Percentiles rank a stretch among this genome's conserved stretches.
Evolutionary conservation across 2,797 vertebrate species (phyloP).

Genomic region (Neosilurus hyrtlii): DNA sequence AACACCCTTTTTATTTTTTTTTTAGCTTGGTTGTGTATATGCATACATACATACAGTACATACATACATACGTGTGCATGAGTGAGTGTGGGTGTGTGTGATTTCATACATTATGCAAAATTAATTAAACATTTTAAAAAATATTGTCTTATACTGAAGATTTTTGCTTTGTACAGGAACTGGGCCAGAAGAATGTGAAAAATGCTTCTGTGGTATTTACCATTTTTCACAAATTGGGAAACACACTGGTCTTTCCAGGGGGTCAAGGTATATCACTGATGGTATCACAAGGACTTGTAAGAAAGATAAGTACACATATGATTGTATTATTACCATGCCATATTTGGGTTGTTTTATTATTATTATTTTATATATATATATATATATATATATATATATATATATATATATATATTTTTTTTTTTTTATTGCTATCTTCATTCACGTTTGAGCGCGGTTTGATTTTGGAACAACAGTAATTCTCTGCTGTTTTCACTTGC

Average conservation of each 20-base stretch:
- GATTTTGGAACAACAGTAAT: neutral
- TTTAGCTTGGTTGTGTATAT: too few relatives aligned
- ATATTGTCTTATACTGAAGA: neutral
- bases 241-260: conserved; percentile 73
- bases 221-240: conserved; percentile 77
- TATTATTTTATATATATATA: too few relatives aligned
- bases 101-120: too few relatives aligned
- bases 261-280: conserved; percentile 74
- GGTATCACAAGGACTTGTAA: conserved; percentile 80
- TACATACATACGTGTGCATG: too few relatives aligned
- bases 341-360: neutral
- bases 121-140: too few relatives aligned
- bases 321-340: neutral
- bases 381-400: too few relatives aligned
- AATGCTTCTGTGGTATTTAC: conserved; percentile 72
- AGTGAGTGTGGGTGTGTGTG: too few relatives aligned
- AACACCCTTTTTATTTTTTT: too few relatives aligned
- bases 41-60: too few relatives aligned
- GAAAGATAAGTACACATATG: conserved; percentile 85
- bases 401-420: too few relatives aligned
- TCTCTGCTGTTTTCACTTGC: neutral
- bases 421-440: too few relatives aligned
- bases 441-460: neutral
- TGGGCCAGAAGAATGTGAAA: conserved; percentile 74
- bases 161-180: conserved; percentile 68